A percentile compares a stretch with the other conserved stretches of the same genome.
Evolutionary conservation across 1,140 invertebrate species (phyloP).

Genomic region (Copidosoma floridanum): DNA sequence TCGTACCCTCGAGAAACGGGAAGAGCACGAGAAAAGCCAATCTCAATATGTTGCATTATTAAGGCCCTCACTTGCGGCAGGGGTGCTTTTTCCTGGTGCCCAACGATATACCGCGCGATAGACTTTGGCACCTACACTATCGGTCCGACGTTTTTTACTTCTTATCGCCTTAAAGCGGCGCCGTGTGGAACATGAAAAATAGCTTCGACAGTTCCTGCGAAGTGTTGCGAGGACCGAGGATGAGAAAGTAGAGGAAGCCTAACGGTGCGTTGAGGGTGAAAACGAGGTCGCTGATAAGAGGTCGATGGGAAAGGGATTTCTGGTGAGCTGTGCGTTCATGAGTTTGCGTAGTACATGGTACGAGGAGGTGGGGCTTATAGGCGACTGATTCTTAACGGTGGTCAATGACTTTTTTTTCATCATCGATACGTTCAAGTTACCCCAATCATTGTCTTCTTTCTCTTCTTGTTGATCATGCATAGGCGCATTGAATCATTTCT

Average conservation of each 20-base stretch:
- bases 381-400: too few relatives aligned
- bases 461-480: too few relatives aligned
- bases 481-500: too few relatives aligned
- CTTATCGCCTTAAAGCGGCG: too few relatives aligned
- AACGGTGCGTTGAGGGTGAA: neutral
- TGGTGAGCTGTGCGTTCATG: too few relatives aligned
- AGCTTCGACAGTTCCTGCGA: neutral
- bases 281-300: conserved; percentile 16
- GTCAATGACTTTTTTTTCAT: too few relatives aligned
- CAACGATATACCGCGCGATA: neutral
- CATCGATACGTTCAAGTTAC: too few relatives aligned
- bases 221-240: neutral
- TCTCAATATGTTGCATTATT: conserved; percentile 51
- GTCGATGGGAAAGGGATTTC: too few relatives aligned
- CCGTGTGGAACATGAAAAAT: conserved; percentile 19
- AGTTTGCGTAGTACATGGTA: too few relatives aligned
- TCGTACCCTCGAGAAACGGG: neutral
- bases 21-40: conserved; percentile 39
- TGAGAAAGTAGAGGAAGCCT: neutral
- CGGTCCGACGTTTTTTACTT: neutral
- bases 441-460: too few relatives aligned
- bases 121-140: conserved; percentile 1
- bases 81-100: too few relatives aligned
- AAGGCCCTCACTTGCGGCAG: conserved; percentile 22
- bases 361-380: neutral